phyloP scores from a whole-genome alignment of 2,113 vertebrate species.

The Marcusenius ussheri region DNA sequence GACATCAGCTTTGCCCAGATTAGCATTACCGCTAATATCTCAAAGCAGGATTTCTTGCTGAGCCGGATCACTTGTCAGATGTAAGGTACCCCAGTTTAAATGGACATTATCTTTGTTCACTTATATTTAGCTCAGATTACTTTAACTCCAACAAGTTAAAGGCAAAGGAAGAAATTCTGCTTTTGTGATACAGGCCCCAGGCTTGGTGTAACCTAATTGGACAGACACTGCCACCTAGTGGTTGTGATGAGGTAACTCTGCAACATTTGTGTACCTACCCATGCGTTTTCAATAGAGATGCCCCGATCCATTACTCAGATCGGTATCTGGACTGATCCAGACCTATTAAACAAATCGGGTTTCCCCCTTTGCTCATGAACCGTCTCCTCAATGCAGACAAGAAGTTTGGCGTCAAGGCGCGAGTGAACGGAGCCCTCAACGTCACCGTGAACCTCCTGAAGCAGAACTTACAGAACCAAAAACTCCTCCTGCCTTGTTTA shows the following conservation, averaged over 20 bases:
- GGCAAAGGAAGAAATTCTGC: background rate
- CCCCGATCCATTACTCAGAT: no score
- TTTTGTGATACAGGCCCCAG: background rate
- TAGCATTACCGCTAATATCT: background rate
- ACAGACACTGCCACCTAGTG: background rate
- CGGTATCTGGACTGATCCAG: no score
- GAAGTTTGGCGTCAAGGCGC: slow-evolving; percentile 91
- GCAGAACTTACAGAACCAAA: slow-evolving; percentile 82
- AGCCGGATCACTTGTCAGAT: background rate
- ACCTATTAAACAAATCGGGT: no score
- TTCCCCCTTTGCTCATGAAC: background rate
- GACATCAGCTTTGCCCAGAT: background rate
- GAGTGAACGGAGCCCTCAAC: slow-evolving; percentile 79
- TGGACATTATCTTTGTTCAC: background rate
- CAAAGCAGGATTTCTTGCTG: background rate
- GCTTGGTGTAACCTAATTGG: background rate
- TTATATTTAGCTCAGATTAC: background rate
- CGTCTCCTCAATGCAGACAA: slow-evolving; percentile 67
- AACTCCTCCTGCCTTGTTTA: slow-evolving; percentile 83
- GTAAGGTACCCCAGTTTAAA: background rate
- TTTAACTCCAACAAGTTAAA: background rate
- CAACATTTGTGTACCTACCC: background rate
- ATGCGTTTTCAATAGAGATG: background rate
- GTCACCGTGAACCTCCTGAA: slow-evolving; percentile 81
- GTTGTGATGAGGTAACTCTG: background rate